A percentile compares a stretch with the other conserved stretches of the same genome.
Evolutionary conservation across 2,113 vertebrate species (phyloP).

Genomic region (Gallinago undulata): DNA sequence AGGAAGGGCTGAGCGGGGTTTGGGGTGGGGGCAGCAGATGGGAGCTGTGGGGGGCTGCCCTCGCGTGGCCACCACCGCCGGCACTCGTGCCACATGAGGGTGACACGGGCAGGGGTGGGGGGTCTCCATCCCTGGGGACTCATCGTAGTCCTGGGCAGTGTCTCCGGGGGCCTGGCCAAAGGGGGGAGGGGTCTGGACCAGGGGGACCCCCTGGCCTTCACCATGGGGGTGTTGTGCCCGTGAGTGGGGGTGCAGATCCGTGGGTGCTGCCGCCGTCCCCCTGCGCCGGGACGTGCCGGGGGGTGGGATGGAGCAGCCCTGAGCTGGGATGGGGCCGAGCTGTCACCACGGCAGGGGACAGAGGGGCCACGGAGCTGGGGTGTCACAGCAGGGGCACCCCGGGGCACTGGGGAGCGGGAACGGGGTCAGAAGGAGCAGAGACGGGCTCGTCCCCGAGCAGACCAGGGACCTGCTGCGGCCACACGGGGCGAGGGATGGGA

Average conservation of each 20-base stretch:
- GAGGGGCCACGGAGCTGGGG: neutral
- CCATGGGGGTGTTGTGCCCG: no score
- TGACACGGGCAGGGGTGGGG: no score
- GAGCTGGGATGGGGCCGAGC: neutral
- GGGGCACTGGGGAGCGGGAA: neutral
- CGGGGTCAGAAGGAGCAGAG: neutral
- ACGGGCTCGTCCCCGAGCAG: neutral
- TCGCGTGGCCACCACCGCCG: fast-evolving
- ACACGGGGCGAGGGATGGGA: no score
- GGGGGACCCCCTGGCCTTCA: no score
- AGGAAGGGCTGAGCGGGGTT: neutral
- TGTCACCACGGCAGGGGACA: neutral
- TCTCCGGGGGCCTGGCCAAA: no score
- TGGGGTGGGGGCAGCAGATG: neutral
- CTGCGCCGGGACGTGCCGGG: neutral
- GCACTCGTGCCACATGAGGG: neutral
- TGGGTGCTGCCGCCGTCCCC: neutral
- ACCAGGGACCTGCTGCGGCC: neutral
- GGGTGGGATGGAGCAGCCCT: neutral
- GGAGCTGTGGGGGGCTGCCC: neutral
- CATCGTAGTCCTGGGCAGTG: no score
- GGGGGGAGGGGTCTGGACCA: no score
- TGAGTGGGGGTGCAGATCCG: no score
- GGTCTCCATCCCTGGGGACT: no score
- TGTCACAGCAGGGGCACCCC: neutral